phyloP scores from a whole-genome alignment of 1,140 invertebrate genomes.

The Hylyphantes graminicola region DNA sequence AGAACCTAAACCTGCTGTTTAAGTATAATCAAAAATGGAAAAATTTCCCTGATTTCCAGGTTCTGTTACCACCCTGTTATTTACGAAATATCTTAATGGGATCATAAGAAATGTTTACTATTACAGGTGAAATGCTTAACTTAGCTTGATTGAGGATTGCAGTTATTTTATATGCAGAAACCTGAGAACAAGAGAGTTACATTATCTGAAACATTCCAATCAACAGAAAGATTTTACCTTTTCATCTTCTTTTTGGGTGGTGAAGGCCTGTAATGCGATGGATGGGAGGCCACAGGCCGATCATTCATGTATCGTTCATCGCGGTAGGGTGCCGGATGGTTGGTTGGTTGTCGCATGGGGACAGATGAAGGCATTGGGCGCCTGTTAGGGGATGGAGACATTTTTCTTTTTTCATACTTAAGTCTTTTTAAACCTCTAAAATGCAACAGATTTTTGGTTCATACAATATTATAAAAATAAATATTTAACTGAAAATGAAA shows the following conservation, averaged over 20 bases:
- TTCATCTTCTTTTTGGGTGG: constrained; percentile 30
- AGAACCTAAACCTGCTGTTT: no score
- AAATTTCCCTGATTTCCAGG: no score
- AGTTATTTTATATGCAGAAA: no score
- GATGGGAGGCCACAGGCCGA: background rate
- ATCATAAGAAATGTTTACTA: background rate
- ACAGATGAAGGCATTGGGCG: background rate
- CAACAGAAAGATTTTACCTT: background rate
- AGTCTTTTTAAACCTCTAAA: constrained; percentile 27
- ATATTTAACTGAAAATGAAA: background rate
- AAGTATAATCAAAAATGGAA: no score
- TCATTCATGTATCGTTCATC: constrained; percentile 19
- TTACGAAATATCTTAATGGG: background rate
- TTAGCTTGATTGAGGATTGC: background rate
- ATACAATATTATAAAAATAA: background rate
- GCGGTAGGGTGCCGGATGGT: constrained; percentile 22
- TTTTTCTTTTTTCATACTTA: constrained; percentile 45
- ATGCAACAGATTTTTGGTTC: background rate
- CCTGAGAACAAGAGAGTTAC: no score
- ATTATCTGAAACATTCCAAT: no score
- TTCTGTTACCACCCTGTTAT: no score
- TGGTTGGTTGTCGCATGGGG: background rate
- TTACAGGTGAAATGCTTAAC: background rate
- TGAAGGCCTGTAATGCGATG: background rate
- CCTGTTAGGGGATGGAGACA: constrained; percentile 5